These are phyloP conservation scores for Protobothrops flavoviridis DNA, from an alignment of 2,113 vertebrate genomes.

Conservation along the genomic window DNA sequence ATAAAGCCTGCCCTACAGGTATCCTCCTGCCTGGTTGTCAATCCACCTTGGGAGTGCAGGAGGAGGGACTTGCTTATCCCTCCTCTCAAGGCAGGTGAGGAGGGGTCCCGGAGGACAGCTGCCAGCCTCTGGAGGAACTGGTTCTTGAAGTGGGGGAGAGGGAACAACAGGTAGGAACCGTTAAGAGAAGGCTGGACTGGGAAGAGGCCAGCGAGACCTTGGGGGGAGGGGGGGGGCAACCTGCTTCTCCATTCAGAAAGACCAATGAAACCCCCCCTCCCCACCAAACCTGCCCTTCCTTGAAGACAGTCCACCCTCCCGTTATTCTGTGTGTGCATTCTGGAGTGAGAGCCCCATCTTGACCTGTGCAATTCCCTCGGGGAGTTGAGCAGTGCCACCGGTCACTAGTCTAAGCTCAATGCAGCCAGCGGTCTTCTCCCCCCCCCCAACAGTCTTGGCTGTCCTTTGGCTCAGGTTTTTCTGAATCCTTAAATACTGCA, in stretches of 20 bases:
- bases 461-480: too few relatives aligned
- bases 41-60: background rate
- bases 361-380: too few relatives aligned
- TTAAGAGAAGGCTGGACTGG: background rate
- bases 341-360: background rate
- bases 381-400: background rate
- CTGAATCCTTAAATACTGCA: too few relatives aligned
- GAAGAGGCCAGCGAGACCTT: background rate
- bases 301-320: background rate
- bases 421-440: too few relatives aligned
- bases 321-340: background rate
- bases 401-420: background rate
- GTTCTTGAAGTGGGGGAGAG: background rate
- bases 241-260: background rate
- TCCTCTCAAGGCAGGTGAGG: background rate
- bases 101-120: background rate
- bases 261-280: background rate
- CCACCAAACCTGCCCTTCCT: background rate
- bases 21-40: background rate
- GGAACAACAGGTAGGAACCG: background rate
- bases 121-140: background rate
- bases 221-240: background rate
- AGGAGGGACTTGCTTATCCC: background rate
- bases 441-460: too few relatives aligned
- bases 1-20: background rate